A percentile compares a stretch with the other conserved stretches of the same genome.
These are phyloP conservation scores for Malaclemys terrapin DNA, from an alignment of 2,113 vertebrate genomes.

Conservation along the genomic window DNA sequence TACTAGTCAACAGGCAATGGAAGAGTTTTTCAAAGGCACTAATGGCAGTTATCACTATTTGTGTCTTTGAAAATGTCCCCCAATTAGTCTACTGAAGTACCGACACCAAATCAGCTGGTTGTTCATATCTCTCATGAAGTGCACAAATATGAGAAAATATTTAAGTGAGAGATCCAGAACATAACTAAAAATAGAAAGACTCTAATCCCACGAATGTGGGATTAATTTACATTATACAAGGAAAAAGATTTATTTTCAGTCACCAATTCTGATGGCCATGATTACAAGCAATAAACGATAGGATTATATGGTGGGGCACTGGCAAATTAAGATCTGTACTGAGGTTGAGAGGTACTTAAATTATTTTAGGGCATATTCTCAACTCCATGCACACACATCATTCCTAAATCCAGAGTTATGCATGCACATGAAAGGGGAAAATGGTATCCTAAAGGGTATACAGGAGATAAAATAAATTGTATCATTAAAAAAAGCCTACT, in stretches of 20 bases:
- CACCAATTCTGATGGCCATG: not conserved
- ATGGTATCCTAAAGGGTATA: not conserved
- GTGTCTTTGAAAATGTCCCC: not conserved
- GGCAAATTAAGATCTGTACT: not conserved
- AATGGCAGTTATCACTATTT: not conserved
- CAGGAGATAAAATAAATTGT: not conserved
- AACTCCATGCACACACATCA: not conserved
- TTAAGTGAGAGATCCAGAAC: not conserved
- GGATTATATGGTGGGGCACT: not conserved
- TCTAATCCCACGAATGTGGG: not conserved
- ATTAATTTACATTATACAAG: not conserved
- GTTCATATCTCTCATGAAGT: not conserved
- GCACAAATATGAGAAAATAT: not conserved
- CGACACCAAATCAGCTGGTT: not conserved
- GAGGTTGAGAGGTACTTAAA: not conserved
- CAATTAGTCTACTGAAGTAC: not conserved
- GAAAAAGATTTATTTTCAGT: not conserved
- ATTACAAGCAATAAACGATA: not conserved
- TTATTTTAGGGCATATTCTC: not conserved
- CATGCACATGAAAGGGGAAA: not conserved
- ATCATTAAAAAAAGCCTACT: not conserved
- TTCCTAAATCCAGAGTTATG: not conserved
- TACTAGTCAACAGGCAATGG: not conserved
- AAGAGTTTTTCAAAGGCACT: not conserved
- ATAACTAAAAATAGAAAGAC: not conserved